Evolutionary conservation across 2,888 invertebrate genomes (phyloP), one percentile per base, ranked within the genome.

Genomic region (Drosophila niveifrons): DNA sequence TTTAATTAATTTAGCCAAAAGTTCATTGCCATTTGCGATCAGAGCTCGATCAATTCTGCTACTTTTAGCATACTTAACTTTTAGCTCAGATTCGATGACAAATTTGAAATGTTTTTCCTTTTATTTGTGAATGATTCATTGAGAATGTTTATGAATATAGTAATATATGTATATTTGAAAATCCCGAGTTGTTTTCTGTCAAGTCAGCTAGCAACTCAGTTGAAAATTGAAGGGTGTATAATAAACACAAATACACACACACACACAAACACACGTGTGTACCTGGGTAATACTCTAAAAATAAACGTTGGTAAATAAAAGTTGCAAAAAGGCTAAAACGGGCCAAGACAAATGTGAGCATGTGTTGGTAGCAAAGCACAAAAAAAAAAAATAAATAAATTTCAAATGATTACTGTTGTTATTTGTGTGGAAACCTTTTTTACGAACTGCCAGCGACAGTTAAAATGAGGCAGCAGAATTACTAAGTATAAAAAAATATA

Each of bases 11-110:
- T 44, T 15, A 11, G 23, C n/a, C 23, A 53, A 65, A n/a, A 23
- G 66, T 65, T 68, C 68, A 65, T 68, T 68, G 67, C 65, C 67
- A 65, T 58, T 65, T 43, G 46, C 65, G 53, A 52, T 31, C 51
- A 23, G 39, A 73, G 9, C 8, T 43, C 15, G 6, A 10, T 4
- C 4, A 7, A n/a, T n/a, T n/a, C 9, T 23, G 4, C 2, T 31
- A 28, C 23, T 23, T 31, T 55, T 50, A 63, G 48, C 53, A 64
- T 51, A 39, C 48, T 50, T 31, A 50, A 57, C 23, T 18, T 18
- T 31, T 23, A 9, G 17, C 29, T 15, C 15, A 28, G 36, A 34
- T 66, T 52, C 11, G 52, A 62, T 36, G 48, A 63, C 55, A 63
- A 55, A 63, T 53, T 17, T 36, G 34, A 53, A 52, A 34, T 31